Evolutionary conservation across 1,140 invertebrate genomes (phyloP), one percentile per base, ranked within the genome.

Genomic region (Papilio dardanus): DNA sequence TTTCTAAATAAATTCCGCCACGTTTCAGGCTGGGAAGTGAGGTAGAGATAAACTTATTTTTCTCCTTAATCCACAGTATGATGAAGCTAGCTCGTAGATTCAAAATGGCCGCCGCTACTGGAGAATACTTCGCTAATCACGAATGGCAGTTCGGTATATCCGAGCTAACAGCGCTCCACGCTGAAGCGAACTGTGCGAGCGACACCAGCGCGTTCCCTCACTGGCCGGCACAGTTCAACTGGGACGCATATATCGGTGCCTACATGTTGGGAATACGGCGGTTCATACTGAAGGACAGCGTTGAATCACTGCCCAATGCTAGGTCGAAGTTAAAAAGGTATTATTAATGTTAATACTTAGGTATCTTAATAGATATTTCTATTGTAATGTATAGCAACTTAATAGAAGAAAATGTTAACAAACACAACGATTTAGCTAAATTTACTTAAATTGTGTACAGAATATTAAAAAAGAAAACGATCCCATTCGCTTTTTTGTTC

Each of bases 41-140:
- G n/a, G n/a, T n/a, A n/a, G n/a, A n/a, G n/a, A n/a, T n/a, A n/a
- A n/a, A n/a, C n/a, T n/a, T 46, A 75, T 33, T 6, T 24, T 71
- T 37, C 12, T 8, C 14, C 19, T 76, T 35, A 24, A 46, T 65
- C 93, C 92, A 50, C 83, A 98, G 97, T 81, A 97, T 98, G 95
- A 95, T 98, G 83, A 97, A 97, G 88, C 95, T 98, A 16, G 96
- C 97, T 28, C 95, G 96, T 50, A 96, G 97, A 77, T 96, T 98
- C 76, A 95, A 97, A 82, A 95, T 96, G 82, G 96, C 97, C 0
- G 96, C 96, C 0, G 94, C 95, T 21, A 96, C 96, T 0, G 96
- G 98, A 0, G 96, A 97, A 87, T 99, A 97, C 88, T 99, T 99
- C 85, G 97, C 97, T 0, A 95, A 96, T 5, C 95, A 97, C 82